Conservation (phyloP, 2,113 vertebrate species). For the Odocoileus virginianus region DNA sequence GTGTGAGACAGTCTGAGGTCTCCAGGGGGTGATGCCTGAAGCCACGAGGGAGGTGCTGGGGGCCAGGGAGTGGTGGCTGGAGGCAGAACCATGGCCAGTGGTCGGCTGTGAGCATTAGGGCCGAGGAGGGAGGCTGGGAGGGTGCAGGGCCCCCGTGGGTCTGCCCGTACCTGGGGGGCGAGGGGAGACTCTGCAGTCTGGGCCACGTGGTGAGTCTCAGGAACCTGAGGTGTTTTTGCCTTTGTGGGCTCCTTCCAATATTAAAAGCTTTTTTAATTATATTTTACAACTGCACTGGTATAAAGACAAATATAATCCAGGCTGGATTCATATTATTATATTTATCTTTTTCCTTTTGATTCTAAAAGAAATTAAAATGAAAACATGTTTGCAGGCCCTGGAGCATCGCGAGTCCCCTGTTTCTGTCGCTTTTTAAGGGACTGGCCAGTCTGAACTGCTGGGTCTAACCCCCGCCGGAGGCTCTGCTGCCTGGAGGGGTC, state of each 20-base stretch:
- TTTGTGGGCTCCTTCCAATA: background rate
- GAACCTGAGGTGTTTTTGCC: background rate
- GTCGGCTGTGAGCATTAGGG: background rate
- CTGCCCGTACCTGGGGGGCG: rapidly evolving
- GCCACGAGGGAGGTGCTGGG: background rate
- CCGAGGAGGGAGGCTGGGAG: rapidly evolving
- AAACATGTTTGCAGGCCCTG: background rate
- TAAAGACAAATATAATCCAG: background rate
- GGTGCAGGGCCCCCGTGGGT: rapidly evolving
- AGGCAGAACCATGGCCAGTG: background rate
- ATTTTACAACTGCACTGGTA: background rate
- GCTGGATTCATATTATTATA: background rate
- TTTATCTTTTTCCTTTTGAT: background rate
- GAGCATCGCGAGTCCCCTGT: background rate
- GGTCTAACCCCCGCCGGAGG: background rate
- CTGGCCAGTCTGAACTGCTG: rapidly evolving
- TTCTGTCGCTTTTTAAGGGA: rapidly evolving
- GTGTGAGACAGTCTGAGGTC: too few relatives aligned
- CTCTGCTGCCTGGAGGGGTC: background rate
- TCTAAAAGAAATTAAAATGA: background rate
- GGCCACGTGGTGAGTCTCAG: background rate
- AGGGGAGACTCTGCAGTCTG: background rate
- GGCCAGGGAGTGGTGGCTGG: too few relatives aligned
- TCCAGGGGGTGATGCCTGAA: background rate
- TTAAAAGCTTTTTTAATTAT: background rate